Conservation (phyloP, 2,113 vertebrate genomes). For the Colossoma macropomum region DNA sequence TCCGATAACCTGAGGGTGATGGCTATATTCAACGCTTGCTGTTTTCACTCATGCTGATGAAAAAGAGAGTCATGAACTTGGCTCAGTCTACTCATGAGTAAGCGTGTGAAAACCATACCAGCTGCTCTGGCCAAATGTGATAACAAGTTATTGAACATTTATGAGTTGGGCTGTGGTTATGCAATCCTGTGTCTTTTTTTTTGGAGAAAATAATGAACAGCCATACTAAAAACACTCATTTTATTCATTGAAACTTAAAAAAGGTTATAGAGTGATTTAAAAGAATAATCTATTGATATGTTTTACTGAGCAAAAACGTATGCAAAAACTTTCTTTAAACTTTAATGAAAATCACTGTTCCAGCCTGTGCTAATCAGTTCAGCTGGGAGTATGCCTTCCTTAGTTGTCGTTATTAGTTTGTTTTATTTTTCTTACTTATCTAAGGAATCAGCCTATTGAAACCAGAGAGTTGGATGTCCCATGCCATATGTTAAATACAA, state of each 20-base stretch:
- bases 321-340: constrained; percentile 8
- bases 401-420: constrained; percentile 14
- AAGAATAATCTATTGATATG: constrained; percentile 32
- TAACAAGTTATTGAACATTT: not conserved
- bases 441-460: constrained; percentile 10
- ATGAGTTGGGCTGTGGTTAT: not conserved
- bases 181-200: not conserved
- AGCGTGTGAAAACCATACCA: not conserved
- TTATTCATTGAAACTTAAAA: constrained; percentile 48
- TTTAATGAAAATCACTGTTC: not conserved
- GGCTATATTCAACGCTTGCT: constrained; percentile 25
- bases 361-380: not conserved
- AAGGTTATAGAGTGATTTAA: constrained; percentile 38
- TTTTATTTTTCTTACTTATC: constrained; percentile 26
- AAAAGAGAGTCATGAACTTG: not conserved
- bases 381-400: not conserved
- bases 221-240: constrained; percentile 40
- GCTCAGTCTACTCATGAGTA: not conserved
- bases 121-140: not conserved
- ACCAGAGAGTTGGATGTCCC: not conserved
- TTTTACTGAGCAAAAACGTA: constrained; percentile 14
- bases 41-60: constrained; percentile 11
- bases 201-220: not conserved
- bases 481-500: constrained; percentile 18
- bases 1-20: constrained; percentile 40